Conservation (phyloP, 1,140 invertebrate species). For the Hyles vespertilio region DNA sequence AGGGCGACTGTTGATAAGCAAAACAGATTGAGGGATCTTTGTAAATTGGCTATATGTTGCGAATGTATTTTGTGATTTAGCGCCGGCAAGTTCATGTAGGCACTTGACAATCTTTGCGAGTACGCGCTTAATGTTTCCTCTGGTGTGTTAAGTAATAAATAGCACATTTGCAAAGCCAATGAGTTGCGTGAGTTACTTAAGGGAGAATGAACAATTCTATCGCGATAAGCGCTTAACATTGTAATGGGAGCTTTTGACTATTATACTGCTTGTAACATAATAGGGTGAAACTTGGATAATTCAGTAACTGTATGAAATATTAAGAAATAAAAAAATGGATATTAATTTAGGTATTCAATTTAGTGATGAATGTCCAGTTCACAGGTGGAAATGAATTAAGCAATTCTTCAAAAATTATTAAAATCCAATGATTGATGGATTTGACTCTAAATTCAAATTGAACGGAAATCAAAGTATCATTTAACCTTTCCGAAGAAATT, state of each 20-base stretch:
- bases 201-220: no score
- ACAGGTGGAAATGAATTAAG: not conserved
- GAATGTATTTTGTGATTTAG: constrained; percentile 54
- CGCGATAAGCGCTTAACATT: no score
- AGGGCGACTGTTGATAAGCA: not conserved
- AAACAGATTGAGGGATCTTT: not conserved
- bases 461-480: not conserved
- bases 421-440: constrained; percentile 2
- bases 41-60: constrained; percentile 15
- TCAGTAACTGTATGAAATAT: no score
- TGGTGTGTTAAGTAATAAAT: constrained; percentile 28
- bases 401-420: not conserved
- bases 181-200: not conserved
- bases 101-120: constrained; percentile 46
- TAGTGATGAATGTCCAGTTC: no score
- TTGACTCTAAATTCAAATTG: constrained; percentile 6
- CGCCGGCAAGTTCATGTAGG: constrained; percentile 44
- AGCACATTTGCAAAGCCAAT: constrained; percentile 29
- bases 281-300: no score
- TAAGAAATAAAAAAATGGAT: no score
- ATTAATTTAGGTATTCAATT: no score
- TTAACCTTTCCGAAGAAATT: not conserved
- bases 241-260: no score
- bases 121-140: constrained; percentile 18
- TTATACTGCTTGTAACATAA: no score